Evolutionary conservation across 2,888 invertebrate species (phyloP).

Genomic region (Drosophila basisetae): DNA sequence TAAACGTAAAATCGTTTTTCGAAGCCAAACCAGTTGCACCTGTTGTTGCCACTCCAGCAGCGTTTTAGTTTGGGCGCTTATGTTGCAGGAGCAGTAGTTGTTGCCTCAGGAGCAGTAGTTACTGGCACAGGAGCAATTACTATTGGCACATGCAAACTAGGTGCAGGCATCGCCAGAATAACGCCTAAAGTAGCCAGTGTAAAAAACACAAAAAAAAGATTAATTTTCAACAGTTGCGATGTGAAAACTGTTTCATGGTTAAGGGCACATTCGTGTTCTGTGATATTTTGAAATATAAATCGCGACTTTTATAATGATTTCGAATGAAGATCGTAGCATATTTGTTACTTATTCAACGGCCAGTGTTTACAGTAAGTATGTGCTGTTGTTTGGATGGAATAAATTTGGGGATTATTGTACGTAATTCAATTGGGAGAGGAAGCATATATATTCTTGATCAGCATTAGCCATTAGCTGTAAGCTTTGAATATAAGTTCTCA

Average conservation of each 20-base stretch:
- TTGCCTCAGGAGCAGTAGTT: background rate
- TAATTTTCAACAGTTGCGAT: conserved; percentile 6
- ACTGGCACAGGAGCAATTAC: background rate
- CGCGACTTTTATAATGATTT: conserved; percentile 31
- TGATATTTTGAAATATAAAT: background rate
- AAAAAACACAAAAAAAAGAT: conserved; percentile 5
- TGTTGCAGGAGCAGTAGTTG: background rate
- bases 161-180: background rate
- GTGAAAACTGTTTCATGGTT: background rate
- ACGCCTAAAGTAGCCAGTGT: conserved; percentile 5
- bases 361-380: conserved; percentile 10
- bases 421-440: background rate
- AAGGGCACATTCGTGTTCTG: background rate
- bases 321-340: background rate
- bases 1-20: conserved; percentile 18
- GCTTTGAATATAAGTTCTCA: background rate
- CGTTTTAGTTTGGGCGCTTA: conserved; percentile 2
- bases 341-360: conserved; percentile 16
- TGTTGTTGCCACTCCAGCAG: conserved; percentile 43
- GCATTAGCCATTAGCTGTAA: background rate
- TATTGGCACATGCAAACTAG: background rate
- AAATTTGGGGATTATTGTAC: background rate
- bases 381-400: background rate
- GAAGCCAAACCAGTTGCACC: conserved; percentile 25
- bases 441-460: background rate